Evolutionary conservation across 2,888 invertebrate genomes (phyloP), one percentile per base, ranked within the genome.

Genomic region (Brassicogethes aeneus): DNA sequence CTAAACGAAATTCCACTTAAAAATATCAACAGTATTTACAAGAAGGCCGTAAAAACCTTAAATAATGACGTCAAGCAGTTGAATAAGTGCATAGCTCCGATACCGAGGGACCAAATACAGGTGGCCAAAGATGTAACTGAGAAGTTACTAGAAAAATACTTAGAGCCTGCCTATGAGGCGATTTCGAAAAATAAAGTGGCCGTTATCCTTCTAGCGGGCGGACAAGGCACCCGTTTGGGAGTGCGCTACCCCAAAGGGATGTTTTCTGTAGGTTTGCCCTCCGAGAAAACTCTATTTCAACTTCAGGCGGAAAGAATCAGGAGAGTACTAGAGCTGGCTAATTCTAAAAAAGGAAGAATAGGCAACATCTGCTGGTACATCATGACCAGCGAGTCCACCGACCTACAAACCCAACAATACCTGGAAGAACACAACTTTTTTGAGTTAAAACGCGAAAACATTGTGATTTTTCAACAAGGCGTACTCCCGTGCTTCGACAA

Each of bases 311-410:
- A 96, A 65, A 75, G 94, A 42, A 90, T 97, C 39, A 65, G 77
- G 2, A 76, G 82, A 50, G 69, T 96, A 1, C 80, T 92, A 63
- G 70, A 79, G 53, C 70, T 95, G 61, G 93, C 92, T 0, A 72
- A 75, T 36, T 72, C 81, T 39, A 69, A 69, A 34, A 82, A 76
- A 7, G 85, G 76, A 0, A 74, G 71, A 48, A 60, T 65, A 36
- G 55, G 54, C 12, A 70, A 69, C 46, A 82, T 88, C n/a, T 76
- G 76, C 14, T 88, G 86, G 86, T 95, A 95, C 55, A 92, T 99
- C 23, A 94, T 99, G 94, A 96, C 97, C 1, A 96, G 96, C 34
- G 90, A 92, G 56, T 87, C 91, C 50, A 99, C 99, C 0, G 85
- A 86, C 62, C 79, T 79, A 42, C 80, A 85, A 0, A 97, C 97